Evolutionary conservation across 2,113 vertebrate species (phyloP).

Genomic region (Elephantulus edwardii): DNA sequence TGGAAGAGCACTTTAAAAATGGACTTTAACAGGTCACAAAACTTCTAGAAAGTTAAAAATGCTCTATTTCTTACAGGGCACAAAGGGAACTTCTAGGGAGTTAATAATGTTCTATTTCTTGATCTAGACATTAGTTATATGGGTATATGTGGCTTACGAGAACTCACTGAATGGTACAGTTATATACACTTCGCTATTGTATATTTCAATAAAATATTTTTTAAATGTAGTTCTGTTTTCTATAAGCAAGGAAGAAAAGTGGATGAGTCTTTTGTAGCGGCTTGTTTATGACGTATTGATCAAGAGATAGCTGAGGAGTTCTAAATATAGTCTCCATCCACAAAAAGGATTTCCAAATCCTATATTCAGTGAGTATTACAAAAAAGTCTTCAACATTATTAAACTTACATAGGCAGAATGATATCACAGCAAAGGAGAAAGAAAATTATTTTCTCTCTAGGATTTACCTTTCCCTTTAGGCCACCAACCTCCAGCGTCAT

Average conservation of each 20-base stretch:
- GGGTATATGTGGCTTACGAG: background rate
- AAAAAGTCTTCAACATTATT: background rate
- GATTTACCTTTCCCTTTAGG: background rate
- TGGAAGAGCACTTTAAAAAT: background rate
- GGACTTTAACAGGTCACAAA: conserved; percentile 15
- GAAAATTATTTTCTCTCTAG: background rate
- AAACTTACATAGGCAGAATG: background rate
- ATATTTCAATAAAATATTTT: background rate
- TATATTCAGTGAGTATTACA: background rate
- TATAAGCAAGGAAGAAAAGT: background rate
- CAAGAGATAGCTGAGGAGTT: background rate
- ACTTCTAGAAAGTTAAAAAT: background rate
- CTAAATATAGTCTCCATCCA: background rate
- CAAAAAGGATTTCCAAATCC: background rate
- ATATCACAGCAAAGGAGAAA: background rate
- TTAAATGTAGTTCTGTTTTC: background rate
- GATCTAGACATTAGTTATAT: background rate
- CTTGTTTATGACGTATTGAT: background rate
- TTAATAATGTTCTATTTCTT: background rate
- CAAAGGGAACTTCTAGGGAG: background rate
- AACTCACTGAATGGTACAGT: background rate
- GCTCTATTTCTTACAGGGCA: background rate
- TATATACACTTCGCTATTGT: background rate
- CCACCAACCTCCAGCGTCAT: no score
- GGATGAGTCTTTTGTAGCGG: background rate